These are phyloP conservation scores for Myripristis jacobus DNA, from an alignment of 2,797 vertebrate species.

Conservation along the genomic window DNA sequence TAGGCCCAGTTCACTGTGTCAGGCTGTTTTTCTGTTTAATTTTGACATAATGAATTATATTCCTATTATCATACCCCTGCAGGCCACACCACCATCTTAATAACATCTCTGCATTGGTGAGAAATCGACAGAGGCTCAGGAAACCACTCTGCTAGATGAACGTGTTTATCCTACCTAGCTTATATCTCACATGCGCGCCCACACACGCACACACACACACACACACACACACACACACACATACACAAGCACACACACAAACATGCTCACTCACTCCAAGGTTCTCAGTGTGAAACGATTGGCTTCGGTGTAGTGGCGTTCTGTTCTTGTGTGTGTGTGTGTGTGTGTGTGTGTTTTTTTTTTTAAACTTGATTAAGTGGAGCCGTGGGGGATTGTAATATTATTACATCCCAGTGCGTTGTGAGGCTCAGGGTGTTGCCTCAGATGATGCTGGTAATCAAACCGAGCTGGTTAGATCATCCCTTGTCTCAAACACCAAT, in stretches of 20 bases:
- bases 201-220: not conserved
- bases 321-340: not conserved
- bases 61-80: not conserved
- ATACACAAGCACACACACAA: not conserved
- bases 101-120: not conserved
- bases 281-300: constrained; percentile 18
- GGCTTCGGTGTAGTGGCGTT: not conserved
- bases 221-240: not conserved
- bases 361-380: constrained; percentile 17
- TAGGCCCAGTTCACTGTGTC: too few relatives aligned
- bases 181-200: not conserved
- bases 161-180: not conserved
- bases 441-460: constrained; percentile 31
- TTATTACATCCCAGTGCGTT: constrained; percentile 7
- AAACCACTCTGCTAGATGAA: too few relatives aligned
- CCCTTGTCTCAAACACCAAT: constrained; percentile 26
- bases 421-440: not conserved
- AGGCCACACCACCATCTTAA: not conserved
- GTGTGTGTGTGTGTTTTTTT: not conserved
- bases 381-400: constrained; percentile 3
- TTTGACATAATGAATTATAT: not conserved
- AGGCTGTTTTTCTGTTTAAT: not conserved
- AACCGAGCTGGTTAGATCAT: constrained; percentile 20
- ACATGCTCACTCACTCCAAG: not conserved
- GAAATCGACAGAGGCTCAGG: not conserved